Base-by-base conservation (phyloP, 2,888 invertebrate genomes). In the Gymnocheta viridis region DNA sequence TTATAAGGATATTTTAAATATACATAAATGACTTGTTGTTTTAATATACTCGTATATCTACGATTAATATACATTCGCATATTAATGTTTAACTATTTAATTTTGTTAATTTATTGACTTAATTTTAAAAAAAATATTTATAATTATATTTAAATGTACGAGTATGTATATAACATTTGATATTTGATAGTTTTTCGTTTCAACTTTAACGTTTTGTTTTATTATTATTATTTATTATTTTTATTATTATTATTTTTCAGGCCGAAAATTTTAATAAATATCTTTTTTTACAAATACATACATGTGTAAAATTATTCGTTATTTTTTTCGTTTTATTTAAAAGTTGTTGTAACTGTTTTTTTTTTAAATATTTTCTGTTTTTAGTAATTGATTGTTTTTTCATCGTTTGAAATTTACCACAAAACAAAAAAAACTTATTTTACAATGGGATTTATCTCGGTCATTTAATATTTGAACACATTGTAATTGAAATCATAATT, bases 391-490 rank as follows among this genome's bases (percentile, higher is more conserved):
- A 60, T 74, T 67, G 67, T 58, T 60, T n/a, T 60, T 69, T 41
- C 19, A 62, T 54, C 24, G 38, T 62, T 49, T 70, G n/a, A 38
- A 62, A 44, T 78, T 66, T 49, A 66, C 38, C 49, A 74, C 49
- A 12, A 67, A 44, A 80, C 38, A 14, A 56, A 9, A 56, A 47
- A 54, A 79, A 74, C 14, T 44, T 27, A 69, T 38, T 81, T 74
- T 44, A 69, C 44, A 69, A 74, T 62, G 44, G 58, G 10, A 80
- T 58, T 80, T 80, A 73, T 58, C 24, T 81, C 67, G 74, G 51
- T 69, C 74, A 81, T 81, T 69, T 54, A 60, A 60, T 67, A 41
- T 60, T 60, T 24, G 27, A 74, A 81, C 51, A 67, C 66, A 73
- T 66, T 73, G 58, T 58, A 49, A 74, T 73, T 80, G 58, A 72